Evolutionary conservation across 2,113 vertebrate genomes (phyloP), one percentile per base, ranked within the genome.

Genomic region (Notarius lentiginosus): DNA sequence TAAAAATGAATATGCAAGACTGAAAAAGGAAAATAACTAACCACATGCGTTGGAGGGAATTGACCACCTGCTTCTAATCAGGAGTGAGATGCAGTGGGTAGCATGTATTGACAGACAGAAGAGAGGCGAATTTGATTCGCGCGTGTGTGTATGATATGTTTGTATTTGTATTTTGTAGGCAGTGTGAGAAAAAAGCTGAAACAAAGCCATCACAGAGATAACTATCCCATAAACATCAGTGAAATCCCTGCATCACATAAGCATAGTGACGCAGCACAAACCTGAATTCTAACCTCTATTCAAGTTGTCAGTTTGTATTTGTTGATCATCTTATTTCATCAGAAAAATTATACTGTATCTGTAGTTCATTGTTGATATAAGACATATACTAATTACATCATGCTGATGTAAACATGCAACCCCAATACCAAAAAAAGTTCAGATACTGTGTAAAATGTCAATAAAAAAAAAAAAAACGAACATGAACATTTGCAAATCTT

Each of bases 1-100:
- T 88, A 63, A 89, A 88, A 93, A 55, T 56, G 22, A 55, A 91
- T 87, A 91, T 90, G 90, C 82, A 73, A 82, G 73, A 83, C 15
- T 11, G 56, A 10, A 79, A 58, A 58, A 79, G 53, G 30, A 56
- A 79, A 56, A 79, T 30, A 79, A 79, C 30, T 34, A 68, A 22
- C 34, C 63, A 83, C 61, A 79, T 49, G 30, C 30, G 22, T 47
- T 22, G n/a, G 17, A 55, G n/a, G 83, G 47, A 87, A 86, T 80
- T 47, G 80, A 84, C 84, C 86, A 88, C 73, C 80, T 90, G 89
- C 30, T 53, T 88, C 47, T 66, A 88, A 90, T 90, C 80, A 65
- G 73, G 80, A 79, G 18, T 79, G 47, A 88, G 55, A 86, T 86
- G 63, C 75, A 70, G 56, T 70, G 79, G 55, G 11, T 41, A 41